Base-by-base conservation (phyloP, 2,113 vertebrate genomes). In the Paramisgurnus dabryanus region DNA sequence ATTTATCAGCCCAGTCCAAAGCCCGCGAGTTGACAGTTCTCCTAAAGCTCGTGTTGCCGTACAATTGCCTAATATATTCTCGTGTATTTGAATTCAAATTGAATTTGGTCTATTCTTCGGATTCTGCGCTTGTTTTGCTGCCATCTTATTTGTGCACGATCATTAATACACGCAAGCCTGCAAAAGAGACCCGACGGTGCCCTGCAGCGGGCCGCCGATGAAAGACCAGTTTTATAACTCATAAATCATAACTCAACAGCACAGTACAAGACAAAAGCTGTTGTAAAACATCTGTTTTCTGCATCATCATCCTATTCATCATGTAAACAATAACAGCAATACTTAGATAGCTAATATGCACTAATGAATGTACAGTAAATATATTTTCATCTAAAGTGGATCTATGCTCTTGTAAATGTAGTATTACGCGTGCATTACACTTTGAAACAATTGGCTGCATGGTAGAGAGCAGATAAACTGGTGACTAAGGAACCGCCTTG, bases 21-120 rank as follows among this genome's bases (percentile, higher is more conserved):
- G 85, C 83, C 83, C 88, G 83, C 50, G 83, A 86, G 87, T 89
- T 86, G 87, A 87, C 89, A 86, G 70, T 83, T 74, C 78, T 89
- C 85, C 85, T 84, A 82, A 89, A 83, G 87, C 84, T 68, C 66
- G 85, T 85, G 79, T 87, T 85, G 83, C 85, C 89, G 87, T 79
- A 87, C 84, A 90, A 92, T 86, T 88, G 86, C 81, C 84, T 90
- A 87, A 90, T 90, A 83, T 89, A 87, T 89, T 91, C 73, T 81
- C 86, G 84, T 87, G 84, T 80, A 89, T 91, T 86, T 90, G 85
- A 88, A 91, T 87, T 85, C 76, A 74, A 72, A 90, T 84, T 88
- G 78, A 90, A 89, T 91, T 88, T 88, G 39, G 76, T 39, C n/a
- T 61, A 49, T 82, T 79, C 79, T 77, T 65, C 18, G 22, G 53